Conservation (phyloP, 2,797 vertebrate species). For the Arnoldichthys spilopterus region DNA sequence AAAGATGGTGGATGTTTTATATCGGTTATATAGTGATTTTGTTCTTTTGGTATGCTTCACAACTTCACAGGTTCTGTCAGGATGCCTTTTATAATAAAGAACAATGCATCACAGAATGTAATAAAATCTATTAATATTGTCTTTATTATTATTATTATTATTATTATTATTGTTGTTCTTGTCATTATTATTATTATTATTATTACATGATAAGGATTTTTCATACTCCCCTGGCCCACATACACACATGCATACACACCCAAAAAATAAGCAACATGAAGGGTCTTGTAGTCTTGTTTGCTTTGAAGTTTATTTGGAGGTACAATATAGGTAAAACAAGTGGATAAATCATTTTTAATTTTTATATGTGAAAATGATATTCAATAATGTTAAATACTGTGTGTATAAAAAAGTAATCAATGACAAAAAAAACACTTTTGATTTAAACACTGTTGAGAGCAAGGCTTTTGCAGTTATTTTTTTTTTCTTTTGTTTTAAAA, state of each 20-base stretch:
- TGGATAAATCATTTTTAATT: constrained; percentile 54
- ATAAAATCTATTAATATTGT: not conserved
- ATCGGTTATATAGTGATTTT: not conserved
- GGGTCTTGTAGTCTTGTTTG: constrained; percentile 36
- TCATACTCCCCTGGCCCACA: not conserved
- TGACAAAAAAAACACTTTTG: constrained; percentile 59
- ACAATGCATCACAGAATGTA: not conserved
- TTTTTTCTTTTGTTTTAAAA: not conserved
- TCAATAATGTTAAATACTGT: constrained; percentile 64
- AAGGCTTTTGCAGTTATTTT: constrained; percentile 45
- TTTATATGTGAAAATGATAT: constrained; percentile 54
- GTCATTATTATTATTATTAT: not conserved
- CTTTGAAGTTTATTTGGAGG: constrained; percentile 62
- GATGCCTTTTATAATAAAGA: not conserved
- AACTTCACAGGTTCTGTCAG: not conserved
- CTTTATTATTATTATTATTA: not conserved
- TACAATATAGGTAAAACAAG: constrained; percentile 55
- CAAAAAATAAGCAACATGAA: not conserved
- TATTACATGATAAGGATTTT: not conserved
- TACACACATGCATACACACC: constrained; percentile 7
- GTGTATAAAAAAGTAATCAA: constrained; percentile 59
- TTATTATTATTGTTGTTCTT: not conserved
- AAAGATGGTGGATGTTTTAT: not conserved
- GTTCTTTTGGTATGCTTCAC: no score
- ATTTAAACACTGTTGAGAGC: constrained; percentile 62